Evolutionary conservation across 1,140 invertebrate genomes (phyloP), one percentile per base, ranked within the genome.

Genomic region (Ladona fulva): DNA sequence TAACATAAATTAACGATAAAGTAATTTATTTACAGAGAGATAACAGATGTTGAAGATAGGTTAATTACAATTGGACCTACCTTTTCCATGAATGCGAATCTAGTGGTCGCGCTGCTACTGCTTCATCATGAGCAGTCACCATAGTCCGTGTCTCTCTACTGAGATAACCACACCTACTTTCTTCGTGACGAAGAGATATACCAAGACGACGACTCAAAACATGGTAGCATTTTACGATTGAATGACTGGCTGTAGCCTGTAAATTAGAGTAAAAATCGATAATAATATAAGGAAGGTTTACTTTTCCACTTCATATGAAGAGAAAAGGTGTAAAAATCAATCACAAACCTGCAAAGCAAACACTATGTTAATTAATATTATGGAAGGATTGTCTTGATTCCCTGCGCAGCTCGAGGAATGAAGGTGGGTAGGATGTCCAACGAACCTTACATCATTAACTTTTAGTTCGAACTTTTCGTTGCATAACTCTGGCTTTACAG

Each of bases 201-300:
- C 96, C 95, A 74, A 99, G 86, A 83, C 94, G 89, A 87, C 94
- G 93, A 82, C 96, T 97, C 52, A 99, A 85, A 86, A 97, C 94
- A 85, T 98, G 95, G 84, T 98, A 99, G 86, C 95, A 96, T 86
- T 94, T 94, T 0, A 97, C 95, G 81, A 98, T 92, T 76, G 95
- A 97, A 85, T 95, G 94, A 86, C 92, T 94, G 29, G 95, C 94
- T 82, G 93, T 91, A 0, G 96, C 95, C 85, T 87, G 80, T 7
- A 85, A 78, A 14, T 42, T 59, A 78, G 11, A 74, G 19, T 10
- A n/a, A 42, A 74, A n/a, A 42, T 75, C n/a, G n/a, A n/a, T 37
- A 37, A 5, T 37, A 37, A 8, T 37, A 37, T 1, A 37, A 37
- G n/a, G n/a, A 5, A 5, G 29, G 29, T 5, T 37, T 1, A 37